A percentile compares a stretch with the other conserved stretches of the same genome.
phyloP scores from a whole-genome alignment of 2,113 vertebrate genomes.

The Pygathrix nemaeus region DNA sequence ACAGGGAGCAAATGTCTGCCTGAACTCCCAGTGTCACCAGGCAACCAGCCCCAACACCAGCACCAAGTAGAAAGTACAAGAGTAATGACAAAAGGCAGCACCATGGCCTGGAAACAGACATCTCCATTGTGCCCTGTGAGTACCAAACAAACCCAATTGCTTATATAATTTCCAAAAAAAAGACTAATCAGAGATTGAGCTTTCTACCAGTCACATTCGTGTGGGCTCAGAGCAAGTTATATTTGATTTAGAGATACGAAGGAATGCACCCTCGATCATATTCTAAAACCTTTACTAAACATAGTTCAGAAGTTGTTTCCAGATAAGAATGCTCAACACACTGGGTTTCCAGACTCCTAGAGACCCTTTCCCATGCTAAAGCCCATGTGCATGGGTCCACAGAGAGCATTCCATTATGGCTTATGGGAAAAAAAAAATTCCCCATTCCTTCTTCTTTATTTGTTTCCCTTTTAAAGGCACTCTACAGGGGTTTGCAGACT shows the following conservation, averaged over 20 bases:
- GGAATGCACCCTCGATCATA: neutral
- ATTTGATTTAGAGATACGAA: neutral
- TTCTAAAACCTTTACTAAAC: neutral
- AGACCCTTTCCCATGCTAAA: neutral
- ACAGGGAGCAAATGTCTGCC: neutral
- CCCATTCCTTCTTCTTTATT: neutral
- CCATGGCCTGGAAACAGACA: no score
- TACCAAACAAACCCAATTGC: neutral
- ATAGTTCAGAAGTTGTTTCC: neutral
- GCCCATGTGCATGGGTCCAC: neutral
- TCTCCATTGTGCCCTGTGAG: fast-evolving
- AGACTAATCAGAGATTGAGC: neutral
- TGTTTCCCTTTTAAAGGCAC: neutral
- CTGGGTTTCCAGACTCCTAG: neutral
- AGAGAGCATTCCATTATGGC: neutral
- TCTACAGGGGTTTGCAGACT: neutral
- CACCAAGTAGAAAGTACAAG: neutral
- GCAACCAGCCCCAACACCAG: neutral
- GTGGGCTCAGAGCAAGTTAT: neutral
- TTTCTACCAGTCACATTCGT: neutral
- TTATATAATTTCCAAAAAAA: neutral
- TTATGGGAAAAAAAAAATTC: neutral
- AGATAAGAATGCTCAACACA: neutral
- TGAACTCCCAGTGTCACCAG: neutral
- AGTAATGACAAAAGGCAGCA: neutral